Conservation (phyloP, 1,140 invertebrate species). For the Drosophila arizonae region DNA sequence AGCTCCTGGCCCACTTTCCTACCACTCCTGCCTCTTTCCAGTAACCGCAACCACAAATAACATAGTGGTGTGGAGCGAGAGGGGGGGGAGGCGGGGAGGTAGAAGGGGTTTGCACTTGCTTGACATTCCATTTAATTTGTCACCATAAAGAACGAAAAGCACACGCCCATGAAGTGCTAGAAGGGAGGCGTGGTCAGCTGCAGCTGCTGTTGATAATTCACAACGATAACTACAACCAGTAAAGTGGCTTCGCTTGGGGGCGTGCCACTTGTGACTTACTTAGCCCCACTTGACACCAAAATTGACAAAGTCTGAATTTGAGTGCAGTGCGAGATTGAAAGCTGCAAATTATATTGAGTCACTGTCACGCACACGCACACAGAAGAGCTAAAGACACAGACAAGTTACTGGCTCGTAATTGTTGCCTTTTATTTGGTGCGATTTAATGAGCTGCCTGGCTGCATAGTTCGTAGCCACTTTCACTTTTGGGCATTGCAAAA, state of each 20-base stretch:
- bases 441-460: constrained; percentile 60
- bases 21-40: too few species aligned
- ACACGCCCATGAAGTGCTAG: constrained; percentile 26
- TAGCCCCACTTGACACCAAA: constrained; percentile 6
- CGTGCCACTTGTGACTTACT: constrained; percentile 44
- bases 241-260: constrained; percentile 39
- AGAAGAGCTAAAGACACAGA: constrained; percentile 22
- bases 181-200: constrained; percentile 46
- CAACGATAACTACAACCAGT: neutral
- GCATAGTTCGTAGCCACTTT: constrained; percentile 67
- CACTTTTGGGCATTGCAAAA: constrained; percentile 55
- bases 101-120: constrained; percentile 10
- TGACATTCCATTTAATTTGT: constrained; percentile 66
- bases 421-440: constrained; percentile 70
- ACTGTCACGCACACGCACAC: constrained; percentile 27
- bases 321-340: constrained; percentile 48
- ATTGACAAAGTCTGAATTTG: constrained; percentile 45
- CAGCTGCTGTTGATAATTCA: constrained; percentile 31
- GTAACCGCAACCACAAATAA: neutral
- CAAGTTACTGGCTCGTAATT: constrained; percentile 45
- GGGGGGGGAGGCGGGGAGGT: neutral
- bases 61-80: neutral
- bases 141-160: constrained; percentile 33
- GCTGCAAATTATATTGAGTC: constrained; percentile 47
- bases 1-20: neutral